Evolutionary conservation across 2,888 invertebrate species (phyloP).

Genomic region (Nasonovia ribisnigri): DNA sequence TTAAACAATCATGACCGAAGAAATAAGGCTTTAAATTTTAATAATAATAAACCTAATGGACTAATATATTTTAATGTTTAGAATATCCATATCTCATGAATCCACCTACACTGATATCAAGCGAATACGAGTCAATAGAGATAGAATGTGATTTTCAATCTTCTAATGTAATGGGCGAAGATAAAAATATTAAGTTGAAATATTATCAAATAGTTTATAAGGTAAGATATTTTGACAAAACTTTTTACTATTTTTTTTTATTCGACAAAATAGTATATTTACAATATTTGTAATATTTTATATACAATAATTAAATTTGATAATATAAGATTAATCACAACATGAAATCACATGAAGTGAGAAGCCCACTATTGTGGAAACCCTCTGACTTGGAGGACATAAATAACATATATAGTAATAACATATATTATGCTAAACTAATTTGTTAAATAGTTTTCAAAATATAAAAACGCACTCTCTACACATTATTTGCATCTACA

Average conservation of each 20-base stretch:
- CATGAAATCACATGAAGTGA: too few species aligned
- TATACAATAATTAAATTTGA: too few species aligned
- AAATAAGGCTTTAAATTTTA: not conserved
- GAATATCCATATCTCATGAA: slow-evolving; percentile 25
- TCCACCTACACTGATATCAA: not conserved
- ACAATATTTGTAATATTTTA: too few species aligned
- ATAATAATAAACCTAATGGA: not conserved
- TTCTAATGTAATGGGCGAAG: not conserved
- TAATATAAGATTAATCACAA: too few species aligned
- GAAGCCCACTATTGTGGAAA: too few species aligned
- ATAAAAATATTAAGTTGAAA: not conserved
- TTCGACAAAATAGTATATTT: too few species aligned
- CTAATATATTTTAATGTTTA: not conserved
- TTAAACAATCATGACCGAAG: not conserved
- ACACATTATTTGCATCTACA: not conserved
- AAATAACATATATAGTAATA: too few species aligned
- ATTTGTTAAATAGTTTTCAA: not conserved
- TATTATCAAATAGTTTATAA: slow-evolving; percentile 35
- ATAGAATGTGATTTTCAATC: not conserved
- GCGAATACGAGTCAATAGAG: not conserved
- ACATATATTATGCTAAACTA: not conserved
- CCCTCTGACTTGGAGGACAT: too few species aligned
- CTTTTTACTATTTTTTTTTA: too few species aligned
- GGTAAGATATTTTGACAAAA: not conserved
- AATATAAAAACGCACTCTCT: not conserved